Evolutionary conservation across 2,113 vertebrate genomes (phyloP), one percentile per base, ranked within the genome.

Genomic region (Misgurnus mizolepis): DNA sequence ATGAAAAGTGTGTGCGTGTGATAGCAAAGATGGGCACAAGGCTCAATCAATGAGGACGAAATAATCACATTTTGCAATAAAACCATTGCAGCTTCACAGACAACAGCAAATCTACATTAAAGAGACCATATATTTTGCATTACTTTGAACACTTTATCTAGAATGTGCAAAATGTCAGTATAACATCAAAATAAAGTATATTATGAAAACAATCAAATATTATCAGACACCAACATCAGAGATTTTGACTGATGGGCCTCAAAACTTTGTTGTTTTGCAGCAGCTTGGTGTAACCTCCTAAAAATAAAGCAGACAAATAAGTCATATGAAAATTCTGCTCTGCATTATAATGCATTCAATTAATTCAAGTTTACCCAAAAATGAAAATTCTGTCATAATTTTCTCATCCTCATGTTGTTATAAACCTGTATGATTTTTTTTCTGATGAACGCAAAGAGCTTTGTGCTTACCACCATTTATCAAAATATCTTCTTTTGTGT

Each of bases 241-340:
- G 72, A 75, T 12, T 75, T 75, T 49, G 72, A 49, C 58, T 75
- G 55, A 15, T 47, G 56, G 41, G n/a, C 12, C 12, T 75, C 56
- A 47, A 75, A 75, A 6, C 41, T 9, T 61, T 56, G 18, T 34
- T 43, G 18, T 62, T 75, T 75, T 34, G 1, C 72, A 34, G 72
- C 72, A 64, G 72, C 43, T 62, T n/a, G 58, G 47, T 65, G 76
- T n/a, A 47, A 74, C 74, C 76, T 71, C 69, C 83, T 84, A 56
- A 40, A 56, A 41, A 27, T 14, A 73, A 62, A 27, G 9, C 5
- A 12, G 43, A 17, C 1, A 70, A 79, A 58, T 8, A 18, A 47
- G 45, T 6, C 7, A 8, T 47, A 7, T 8, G 3, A 58, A 5
- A 58, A 17, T 3, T 18, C 1, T 58, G 55, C 55, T 18, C 6